A percentile compares a stretch with the other conserved stretches of the same genome.
These are phyloP conservation scores for Nephrotoma appendiculata DNA, from an alignment of 2,888 invertebrate genomes.

Conservation along the genomic window DNA sequence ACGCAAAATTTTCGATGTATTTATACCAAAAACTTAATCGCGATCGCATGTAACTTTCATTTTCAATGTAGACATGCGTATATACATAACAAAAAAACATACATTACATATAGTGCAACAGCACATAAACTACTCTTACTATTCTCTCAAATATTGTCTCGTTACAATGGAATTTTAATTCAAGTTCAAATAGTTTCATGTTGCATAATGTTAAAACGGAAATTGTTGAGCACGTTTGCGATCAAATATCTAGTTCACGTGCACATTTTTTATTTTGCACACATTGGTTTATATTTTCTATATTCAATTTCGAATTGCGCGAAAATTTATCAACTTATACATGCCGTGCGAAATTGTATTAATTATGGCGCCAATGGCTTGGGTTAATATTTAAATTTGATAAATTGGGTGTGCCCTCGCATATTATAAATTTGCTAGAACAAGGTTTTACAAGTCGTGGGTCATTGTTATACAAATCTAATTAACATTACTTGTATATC, in stretches of 20 bases:
- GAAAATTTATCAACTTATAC: neutral
- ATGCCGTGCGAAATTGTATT: neutral
- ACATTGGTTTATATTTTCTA: neutral
- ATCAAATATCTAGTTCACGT: neutral
- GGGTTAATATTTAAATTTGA: neutral
- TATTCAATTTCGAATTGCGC: neutral
- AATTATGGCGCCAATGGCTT: neutral
- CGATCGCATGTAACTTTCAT: neutral
- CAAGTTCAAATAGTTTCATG: neutral
- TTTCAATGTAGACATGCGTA: neutral
- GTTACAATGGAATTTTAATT: neutral
- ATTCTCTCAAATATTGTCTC: neutral
- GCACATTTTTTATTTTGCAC: neutral
- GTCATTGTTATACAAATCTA: neutral
- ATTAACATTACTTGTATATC: neutral
- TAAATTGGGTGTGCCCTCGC: neutral
- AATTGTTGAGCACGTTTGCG: neutral
- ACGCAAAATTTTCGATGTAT: neutral
- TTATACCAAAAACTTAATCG: neutral
- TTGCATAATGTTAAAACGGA: neutral
- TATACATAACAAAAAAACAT: no score
- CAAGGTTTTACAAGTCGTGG: neutral
- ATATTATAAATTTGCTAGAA: neutral
- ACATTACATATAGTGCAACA: no score
- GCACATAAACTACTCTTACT: neutral